These are phyloP conservation scores for Caenorhabditis afra DNA, from an alignment of 2,888 invertebrate genomes.

Conservation along the genomic window DNA sequence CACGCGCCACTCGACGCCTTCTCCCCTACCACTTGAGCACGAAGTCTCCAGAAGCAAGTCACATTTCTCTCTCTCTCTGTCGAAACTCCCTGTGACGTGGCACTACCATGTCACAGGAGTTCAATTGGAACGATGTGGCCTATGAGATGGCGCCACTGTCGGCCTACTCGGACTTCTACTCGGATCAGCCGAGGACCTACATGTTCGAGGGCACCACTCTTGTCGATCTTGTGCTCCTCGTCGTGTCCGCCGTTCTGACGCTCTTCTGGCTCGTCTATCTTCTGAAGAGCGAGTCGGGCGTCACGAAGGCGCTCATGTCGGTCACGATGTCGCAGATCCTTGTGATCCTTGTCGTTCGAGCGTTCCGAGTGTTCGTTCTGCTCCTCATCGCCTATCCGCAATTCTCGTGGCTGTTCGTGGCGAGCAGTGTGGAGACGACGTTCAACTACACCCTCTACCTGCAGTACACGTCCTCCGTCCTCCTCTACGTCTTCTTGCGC, in stretches of 20 bases:
- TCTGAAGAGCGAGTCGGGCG: constrained; percentile 8
- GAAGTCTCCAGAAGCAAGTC: neutral
- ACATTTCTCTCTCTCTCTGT: neutral
- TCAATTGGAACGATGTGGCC: constrained; percentile 50
- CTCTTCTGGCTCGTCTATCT: constrained; percentile 33
- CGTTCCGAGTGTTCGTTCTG: constrained; percentile 10
- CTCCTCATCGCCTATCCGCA: constrained; percentile 30
- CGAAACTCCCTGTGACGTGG: constrained; percentile 32
- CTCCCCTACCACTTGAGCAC: constrained; percentile 7
- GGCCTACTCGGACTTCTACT: constrained; percentile 37
- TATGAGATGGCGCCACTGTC: constrained; percentile 44
- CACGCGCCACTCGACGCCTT: no score
- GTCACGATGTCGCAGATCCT: constrained; percentile 33
- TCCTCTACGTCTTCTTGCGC: constrained; percentile 38
- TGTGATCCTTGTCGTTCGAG: constrained; percentile 16
- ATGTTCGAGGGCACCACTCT: constrained; percentile 49
- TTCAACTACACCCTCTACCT: constrained; percentile 51
- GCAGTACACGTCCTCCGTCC: constrained; percentile 49
- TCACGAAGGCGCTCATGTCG: constrained; percentile 36
- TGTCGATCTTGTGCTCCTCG: constrained; percentile 16
- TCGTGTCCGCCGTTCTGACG: constrained; percentile 13
- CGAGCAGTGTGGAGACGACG: constrained; percentile 48
- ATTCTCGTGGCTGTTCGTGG: constrained; percentile 45
- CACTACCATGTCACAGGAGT: constrained; percentile 45
- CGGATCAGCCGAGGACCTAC: constrained; percentile 51